Evolutionary conservation across 2,888 invertebrate genomes (phyloP).

Genomic region (Machimus rusticus): DNA sequence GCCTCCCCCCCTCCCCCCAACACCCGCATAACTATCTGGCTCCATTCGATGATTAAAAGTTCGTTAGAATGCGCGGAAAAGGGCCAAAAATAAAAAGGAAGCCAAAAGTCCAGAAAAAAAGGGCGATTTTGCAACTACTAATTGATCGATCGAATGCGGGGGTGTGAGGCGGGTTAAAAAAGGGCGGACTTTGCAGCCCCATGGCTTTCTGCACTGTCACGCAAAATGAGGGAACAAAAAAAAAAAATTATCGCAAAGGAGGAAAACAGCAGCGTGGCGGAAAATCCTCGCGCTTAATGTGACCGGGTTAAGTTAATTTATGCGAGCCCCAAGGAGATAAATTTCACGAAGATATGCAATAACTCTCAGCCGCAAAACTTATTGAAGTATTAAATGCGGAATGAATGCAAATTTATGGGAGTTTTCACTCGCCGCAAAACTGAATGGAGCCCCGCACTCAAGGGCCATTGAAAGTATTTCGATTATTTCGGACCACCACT

Average conservation of each 20-base stretch:
- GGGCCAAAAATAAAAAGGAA: background rate
- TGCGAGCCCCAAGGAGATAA: constrained; percentile 2
- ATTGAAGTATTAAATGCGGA: constrained; percentile 26
- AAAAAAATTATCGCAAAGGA: background rate
- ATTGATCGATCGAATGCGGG: background rate
- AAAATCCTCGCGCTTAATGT: background rate
- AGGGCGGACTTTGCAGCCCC: background rate
- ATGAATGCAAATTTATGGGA: constrained; percentile 16
- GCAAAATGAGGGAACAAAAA: background rate
- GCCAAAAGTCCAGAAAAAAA: background rate
- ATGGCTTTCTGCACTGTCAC: background rate
- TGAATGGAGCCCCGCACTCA: background rate
- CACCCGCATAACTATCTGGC: background rate
- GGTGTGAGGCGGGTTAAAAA: background rate
- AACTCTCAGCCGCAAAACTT: background rate
- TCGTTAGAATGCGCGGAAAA: background rate
- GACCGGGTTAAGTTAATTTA: constrained; percentile 14
- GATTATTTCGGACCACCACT: background rate
- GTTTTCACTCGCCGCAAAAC: background rate
- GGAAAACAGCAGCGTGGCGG: background rate
- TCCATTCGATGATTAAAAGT: background rate
- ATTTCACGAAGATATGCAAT: constrained; percentile 7
- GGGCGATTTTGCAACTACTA: background rate
- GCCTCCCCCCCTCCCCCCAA: background rate
- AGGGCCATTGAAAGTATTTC: background rate